Percentiles rank a stretch among this genome's conserved stretches.
Evolutionary conservation across 2,797 vertebrate species (phyloP).

Genomic region (Lacerta viridis): DNA sequence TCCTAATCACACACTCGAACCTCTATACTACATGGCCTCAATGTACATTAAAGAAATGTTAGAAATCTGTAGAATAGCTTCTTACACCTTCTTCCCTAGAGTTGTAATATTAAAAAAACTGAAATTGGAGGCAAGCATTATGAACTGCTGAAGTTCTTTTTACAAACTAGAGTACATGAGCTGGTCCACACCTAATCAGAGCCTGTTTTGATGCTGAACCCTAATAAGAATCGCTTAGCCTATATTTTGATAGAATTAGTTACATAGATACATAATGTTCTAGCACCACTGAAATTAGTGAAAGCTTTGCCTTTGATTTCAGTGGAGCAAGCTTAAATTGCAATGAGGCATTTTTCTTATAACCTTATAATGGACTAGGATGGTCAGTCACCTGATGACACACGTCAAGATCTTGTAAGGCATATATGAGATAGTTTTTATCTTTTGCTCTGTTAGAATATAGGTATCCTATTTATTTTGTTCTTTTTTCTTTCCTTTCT

Average conservation of each 20-base stretch:
- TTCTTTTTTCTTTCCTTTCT: slow-evolving; percentile 43
- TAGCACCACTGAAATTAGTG: not conserved
- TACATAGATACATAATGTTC: not conserved
- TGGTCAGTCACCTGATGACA: not conserved
- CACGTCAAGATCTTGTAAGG: not conserved
- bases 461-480: not conserved
- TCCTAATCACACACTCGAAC: not conserved
- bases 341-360: not conserved
- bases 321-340: not conserved
- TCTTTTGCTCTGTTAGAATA: not conserved
- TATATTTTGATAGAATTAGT: slow-evolving; percentile 1
- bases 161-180: not conserved
- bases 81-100: not conserved
- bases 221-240: not conserved
- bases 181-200: not conserved
- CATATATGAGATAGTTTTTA: not conserved
- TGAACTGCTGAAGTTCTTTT: not conserved
- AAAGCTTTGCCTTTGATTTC: not conserved
- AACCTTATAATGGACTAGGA: no score
- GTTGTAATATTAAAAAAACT: not conserved
- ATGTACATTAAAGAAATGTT: not conserved
- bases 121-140: not conserved
- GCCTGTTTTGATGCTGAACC: not conserved
- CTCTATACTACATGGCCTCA: not conserved
- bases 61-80: not conserved